Conservation (phyloP, 2,888 invertebrate species). For the Xestia xanthographa region DNA sequence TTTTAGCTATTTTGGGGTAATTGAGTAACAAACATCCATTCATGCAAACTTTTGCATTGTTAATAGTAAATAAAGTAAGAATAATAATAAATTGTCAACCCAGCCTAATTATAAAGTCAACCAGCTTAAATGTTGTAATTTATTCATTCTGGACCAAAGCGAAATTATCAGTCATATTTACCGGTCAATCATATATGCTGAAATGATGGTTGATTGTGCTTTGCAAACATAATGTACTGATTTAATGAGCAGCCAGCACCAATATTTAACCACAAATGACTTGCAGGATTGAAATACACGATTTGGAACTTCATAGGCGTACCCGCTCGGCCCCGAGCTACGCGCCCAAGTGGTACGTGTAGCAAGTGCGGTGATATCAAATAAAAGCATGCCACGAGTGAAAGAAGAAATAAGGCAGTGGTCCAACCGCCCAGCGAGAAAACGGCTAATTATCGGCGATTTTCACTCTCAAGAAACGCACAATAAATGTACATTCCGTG, state of each 20-base stretch:
- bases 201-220: neutral
- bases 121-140: neutral
- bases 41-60: neutral
- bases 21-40: neutral
- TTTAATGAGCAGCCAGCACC: neutral
- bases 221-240: neutral
- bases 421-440: too few species aligned
- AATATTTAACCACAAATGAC: too few species aligned
- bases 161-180: neutral
- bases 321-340: neutral
- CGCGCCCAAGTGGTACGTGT: neutral
- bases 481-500: too few species aligned
- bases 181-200: neutral
- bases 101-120: neutral
- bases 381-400: neutral
- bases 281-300: neutral
- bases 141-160: neutral
- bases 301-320: neutral
- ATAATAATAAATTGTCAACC: neutral
- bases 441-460: too few species aligned
- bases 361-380: neutral
- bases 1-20: neutral
- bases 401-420: neutral
- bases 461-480: too few species aligned
- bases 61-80: neutral